Percentiles rank a stretch among this genome's conserved stretches.
Evolutionary conservation across 2,113 vertebrate genomes (phyloP).

Genomic region (Burhinus bistriatus): DNA sequence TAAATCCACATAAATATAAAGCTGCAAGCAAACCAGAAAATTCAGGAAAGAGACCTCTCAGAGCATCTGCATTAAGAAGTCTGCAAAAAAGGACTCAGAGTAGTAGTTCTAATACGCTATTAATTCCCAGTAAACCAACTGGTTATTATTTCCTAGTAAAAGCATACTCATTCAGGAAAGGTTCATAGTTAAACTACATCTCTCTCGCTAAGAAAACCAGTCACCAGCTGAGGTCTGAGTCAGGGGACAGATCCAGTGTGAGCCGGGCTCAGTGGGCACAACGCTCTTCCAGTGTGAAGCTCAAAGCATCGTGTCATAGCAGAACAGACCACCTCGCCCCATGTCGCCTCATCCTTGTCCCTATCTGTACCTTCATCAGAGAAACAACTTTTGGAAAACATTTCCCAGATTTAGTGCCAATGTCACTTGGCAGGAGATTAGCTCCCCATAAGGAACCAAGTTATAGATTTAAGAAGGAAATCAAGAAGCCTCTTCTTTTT

Average conservation of each 20-base stretch:
- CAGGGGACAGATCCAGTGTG: not conserved
- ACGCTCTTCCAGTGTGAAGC: not conserved
- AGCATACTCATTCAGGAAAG: not conserved
- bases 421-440: slow-evolving; percentile 8
- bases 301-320: fast-evolving
- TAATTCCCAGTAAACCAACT: not conserved
- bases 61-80: not conserved
- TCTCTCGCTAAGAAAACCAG: not conserved
- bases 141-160: not conserved
- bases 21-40: not conserved
- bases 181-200: not conserved
- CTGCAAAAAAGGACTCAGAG: not conserved
- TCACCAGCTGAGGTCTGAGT: not conserved
- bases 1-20: not conserved
- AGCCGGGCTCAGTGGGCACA: not conserved
- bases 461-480: not conserved
- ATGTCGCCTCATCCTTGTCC: not conserved
- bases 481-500: not conserved
- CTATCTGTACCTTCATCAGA: not conserved
- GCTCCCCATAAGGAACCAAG: not conserved
- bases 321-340: not conserved
- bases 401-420: not conserved
- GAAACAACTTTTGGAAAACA: not conserved
- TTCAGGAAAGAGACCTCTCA: not conserved
- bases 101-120: not conserved